Base-by-base conservation (phyloP, 2,888 invertebrate genomes). In the Stenchaetothrips biformis region DNA sequence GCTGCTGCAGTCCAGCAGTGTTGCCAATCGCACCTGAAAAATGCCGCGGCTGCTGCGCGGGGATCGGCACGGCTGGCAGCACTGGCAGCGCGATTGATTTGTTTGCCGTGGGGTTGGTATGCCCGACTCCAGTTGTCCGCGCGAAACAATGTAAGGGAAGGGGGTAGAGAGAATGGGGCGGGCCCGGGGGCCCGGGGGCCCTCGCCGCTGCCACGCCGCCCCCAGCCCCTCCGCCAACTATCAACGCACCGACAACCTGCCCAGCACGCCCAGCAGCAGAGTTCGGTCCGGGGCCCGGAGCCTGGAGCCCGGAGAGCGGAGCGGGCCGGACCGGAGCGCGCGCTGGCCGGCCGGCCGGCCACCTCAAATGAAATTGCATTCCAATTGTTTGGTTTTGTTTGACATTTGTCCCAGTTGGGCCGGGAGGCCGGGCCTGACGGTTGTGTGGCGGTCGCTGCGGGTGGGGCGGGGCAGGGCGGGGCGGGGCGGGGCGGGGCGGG, bases 361-460 rank as follows among this genome's bases (percentile, higher is more conserved):
- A 74, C 67, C 25, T 74, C 25, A 25, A 74, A 74, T 74, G 21
- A 74, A 74, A 74, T 74, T 74, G 67, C 67, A 74, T 74, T 74
- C 67, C 67, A 25, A 74, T 74, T 74, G 67, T 74, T 74, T 74
- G 67, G 67, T 74, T 74, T 74, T 74, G 67, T 74, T 74, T 74
- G 67, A 74, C 67, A 74, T 74, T 74, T 21, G 67, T 74, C 67
- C 67, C 67, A 9, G 59, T 59, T 13, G 67, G 67, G 11, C 67
- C 37, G 37, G 37, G 2, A 37, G 37, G 37, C 37, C 37, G 37
- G 37, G 37, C 37, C 37, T 37, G 37, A 37, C 37, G 37, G 37
- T 37, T 37, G 37, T 37, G 37, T 37, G 4, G 37, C 37, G 37
- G 25, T 21, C 67, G 67, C 67, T 21, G 67, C n/a, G 18, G 21